A percentile compares a stretch with the other conserved stretches of the same genome.
Conservation (phyloP, 2,888 invertebrate genomes). For the Cephus rjabovi region DNA sequence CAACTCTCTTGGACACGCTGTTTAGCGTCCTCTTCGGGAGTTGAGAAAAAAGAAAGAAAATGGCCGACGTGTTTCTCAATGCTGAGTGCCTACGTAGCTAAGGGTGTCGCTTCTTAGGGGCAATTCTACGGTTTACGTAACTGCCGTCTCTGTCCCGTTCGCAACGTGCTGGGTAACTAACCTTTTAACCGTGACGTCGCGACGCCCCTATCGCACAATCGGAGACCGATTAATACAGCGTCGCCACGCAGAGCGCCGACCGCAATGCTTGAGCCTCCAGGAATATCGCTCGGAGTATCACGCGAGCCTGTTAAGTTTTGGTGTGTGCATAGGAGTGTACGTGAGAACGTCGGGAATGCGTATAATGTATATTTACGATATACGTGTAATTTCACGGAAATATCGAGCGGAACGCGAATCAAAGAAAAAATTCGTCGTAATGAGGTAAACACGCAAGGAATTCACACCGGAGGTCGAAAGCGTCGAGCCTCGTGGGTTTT, state of each 20-base stretch:
- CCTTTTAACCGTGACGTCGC: neutral
- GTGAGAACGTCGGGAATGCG: neutral
- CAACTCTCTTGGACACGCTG: constrained; percentile 12
- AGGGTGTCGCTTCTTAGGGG: no score
- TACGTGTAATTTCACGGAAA: neutral
- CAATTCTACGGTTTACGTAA: neutral
- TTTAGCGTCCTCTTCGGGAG: neutral
- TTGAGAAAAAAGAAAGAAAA: neutral
- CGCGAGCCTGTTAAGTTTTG: neutral
- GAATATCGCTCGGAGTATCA: neutral
- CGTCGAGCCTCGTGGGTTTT: neutral
- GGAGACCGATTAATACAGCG: neutral
- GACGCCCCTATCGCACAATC: neutral
- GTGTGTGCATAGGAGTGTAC: neutral
- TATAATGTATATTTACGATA: neutral
- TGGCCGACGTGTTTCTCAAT: neutral
- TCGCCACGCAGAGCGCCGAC: neutral
- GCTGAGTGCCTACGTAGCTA: no score
- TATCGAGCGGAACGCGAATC: neutral
- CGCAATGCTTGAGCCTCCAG: neutral
- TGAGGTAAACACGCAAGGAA: neutral
- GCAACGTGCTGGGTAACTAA: neutral
- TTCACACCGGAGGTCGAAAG: neutral
- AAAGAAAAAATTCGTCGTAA: neutral
- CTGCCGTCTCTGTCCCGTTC: neutral